Percentiles rank a stretch among this genome's conserved stretches.
phyloP scores from a whole-genome alignment of 2,888 invertebrate genomes.

The Pterostichus madidus region DNA sequence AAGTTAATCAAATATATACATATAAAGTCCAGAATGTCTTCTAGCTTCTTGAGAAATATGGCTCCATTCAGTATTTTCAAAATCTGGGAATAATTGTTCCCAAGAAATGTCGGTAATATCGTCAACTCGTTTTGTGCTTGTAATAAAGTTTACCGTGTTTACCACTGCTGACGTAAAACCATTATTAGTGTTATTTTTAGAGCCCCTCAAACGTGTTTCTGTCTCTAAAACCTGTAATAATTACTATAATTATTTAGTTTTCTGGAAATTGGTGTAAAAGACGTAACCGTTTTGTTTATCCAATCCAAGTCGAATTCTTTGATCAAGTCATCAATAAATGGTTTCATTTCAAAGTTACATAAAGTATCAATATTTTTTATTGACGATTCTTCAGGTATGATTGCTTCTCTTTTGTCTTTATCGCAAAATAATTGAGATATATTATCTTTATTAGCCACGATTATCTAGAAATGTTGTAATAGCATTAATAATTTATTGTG shows the following conservation, averaged over 20 bases:
- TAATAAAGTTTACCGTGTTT: conserved; percentile 41
- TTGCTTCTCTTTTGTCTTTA: conserved; percentile 73
- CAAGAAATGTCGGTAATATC: conserved; percentile 57
- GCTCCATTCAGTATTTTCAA: conserved; percentile 76
- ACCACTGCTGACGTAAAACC: conserved; percentile 47
- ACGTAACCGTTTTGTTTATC: conserved; percentile 76
- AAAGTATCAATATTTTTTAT: conserved; percentile 74
- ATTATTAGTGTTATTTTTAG: conserved; percentile 23
- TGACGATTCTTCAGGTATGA: conserved; percentile 75
- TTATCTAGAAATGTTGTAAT: conserved; percentile 72
- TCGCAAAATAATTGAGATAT: conserved; percentile 78
- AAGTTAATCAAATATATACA: conserved; percentile 16
- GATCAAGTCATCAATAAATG: conserved; percentile 76
- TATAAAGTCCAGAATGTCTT: conserved; percentile 43
- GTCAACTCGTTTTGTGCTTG: conserved; percentile 26
- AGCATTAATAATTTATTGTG: conserved; percentile 44
- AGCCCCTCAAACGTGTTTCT: conserved; percentile 11
- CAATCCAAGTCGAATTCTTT: conserved; percentile 77
- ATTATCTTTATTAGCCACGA: conserved; percentile 76
- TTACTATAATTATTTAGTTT: background rate
- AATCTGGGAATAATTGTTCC: conserved; percentile 63
- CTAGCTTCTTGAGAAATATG: conserved; percentile 71
- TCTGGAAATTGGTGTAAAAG: no score
- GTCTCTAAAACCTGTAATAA: conserved; percentile 34
- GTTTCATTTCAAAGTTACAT: conserved; percentile 77